Evolutionary conservation across 1,140 invertebrate genomes (phyloP).

Genomic region (Bombyx mori): ASM3026992v2 NC_085124.1:6046501-6047000

Average conservation of each 20-base stretch:
- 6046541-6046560: no score
- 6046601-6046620: constrained; percentile 7
- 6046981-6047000: constrained; percentile 48
- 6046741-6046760: constrained; percentile 9
- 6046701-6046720: constrained; percentile 26
- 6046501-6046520: no score
- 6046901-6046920: constrained; percentile 40
- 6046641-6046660: background rate
- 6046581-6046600: constrained; percentile 53
- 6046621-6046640: no score
- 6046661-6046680: constrained; percentile 6
- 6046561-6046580: constrained; percentile 11
- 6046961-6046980: constrained; percentile 50
- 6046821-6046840: constrained; percentile 24
- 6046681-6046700: constrained; percentile 8
- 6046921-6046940: constrained; percentile 54
- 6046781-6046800: constrained; percentile 50
- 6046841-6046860: constrained; percentile 38
- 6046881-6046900: constrained; percentile 41
- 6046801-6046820: constrained; percentile 26
- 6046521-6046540: no score
- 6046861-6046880: constrained; percentile 32
- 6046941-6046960: constrained; percentile 44
- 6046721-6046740: constrained; percentile 28
- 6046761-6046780: constrained; percentile 24